Percentiles rank a stretch among this genome's conserved stretches.
These are phyloP conservation scores for Formicarius rufipectus DNA, from an alignment of 2,113 vertebrate genomes.

Conservation along the genomic window DNA sequence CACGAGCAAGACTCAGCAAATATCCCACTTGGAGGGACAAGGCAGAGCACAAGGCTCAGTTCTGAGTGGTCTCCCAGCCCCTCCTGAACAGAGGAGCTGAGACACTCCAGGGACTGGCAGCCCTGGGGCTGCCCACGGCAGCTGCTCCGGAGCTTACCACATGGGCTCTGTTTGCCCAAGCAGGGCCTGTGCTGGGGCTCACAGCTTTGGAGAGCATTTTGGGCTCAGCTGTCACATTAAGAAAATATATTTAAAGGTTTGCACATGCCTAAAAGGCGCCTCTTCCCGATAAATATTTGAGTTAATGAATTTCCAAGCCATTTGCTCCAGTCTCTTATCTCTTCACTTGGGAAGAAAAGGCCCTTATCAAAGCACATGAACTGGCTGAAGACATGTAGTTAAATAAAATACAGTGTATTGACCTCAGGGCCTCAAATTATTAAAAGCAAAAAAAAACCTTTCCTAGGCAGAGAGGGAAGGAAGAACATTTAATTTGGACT, in stretches of 20 bases:
- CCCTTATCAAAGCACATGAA: conserved; percentile 25
- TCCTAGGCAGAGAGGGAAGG: neutral
- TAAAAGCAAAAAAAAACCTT: conserved; percentile 13
- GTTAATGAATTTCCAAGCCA: conserved; percentile 61
- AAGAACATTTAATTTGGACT: conserved; percentile 43
- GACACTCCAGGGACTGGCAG: neutral
- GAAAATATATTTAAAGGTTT: neutral
- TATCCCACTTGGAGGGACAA: neutral
- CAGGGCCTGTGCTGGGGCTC: neutral
- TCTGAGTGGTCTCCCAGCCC: neutral
- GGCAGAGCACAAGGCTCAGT: neutral
- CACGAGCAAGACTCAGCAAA: neutral
- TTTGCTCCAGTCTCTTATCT: conserved; percentile 58
- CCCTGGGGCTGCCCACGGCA: neutral
- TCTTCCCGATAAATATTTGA: conserved; percentile 61
- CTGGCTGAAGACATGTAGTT: conserved; percentile 11
- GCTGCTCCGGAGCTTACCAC: neutral
- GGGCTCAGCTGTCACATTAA: conserved; percentile 40
- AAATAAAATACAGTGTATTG: conserved; percentile 10
- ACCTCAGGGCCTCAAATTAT: conserved; percentile 41
- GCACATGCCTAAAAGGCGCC: conserved; percentile 21
- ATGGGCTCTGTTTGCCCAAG: conserved; percentile 1
- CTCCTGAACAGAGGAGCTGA: neutral
- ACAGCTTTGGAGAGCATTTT: neutral
- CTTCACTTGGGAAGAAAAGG: neutral